Evolutionary conservation across 2,888 invertebrate species (phyloP).

Genomic region (Plagodis pulveraria): DNA sequence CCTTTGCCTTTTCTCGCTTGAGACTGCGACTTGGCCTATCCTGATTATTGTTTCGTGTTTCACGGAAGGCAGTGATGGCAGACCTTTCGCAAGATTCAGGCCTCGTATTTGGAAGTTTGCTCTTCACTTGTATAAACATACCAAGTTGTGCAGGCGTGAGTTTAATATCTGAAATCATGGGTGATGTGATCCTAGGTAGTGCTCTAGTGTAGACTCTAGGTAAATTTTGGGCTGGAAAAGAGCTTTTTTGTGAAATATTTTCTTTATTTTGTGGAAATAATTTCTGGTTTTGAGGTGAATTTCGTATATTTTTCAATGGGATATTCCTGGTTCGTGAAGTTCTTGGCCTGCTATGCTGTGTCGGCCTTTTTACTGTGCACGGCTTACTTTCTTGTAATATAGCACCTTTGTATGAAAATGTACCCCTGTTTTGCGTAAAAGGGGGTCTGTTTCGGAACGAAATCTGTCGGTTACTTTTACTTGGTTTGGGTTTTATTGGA

Average conservation of each 20-base stretch:
- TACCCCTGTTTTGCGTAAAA: neutral
- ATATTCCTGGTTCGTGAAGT: neutral
- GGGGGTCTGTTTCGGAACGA: neutral
- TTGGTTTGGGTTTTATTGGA: neutral
- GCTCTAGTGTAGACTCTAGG: too few species aligned
- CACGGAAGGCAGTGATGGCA: constrained; percentile 19
- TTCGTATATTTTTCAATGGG: neutral
- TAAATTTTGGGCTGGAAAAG: neutral
- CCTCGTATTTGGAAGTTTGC: constrained; percentile 1
- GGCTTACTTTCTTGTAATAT: neutral
- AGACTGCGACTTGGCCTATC: constrained; percentile 4
- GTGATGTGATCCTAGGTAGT: neutral
- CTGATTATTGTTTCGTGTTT: constrained; percentile 10
- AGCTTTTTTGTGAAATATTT: neutral
- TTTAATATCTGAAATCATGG: neutral
- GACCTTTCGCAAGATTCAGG: constrained; percentile 12
- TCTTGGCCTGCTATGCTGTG: neutral
- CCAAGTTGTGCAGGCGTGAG: neutral
- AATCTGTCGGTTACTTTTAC: neutral
- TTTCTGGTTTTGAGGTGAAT: neutral
- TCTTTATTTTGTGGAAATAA: neutral
- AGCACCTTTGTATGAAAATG: neutral
- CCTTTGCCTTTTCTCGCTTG: constrained; percentile 6
- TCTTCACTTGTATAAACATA: neutral
- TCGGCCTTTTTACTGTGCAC: neutral